Percentiles rank a stretch among this genome's conserved stretches.
These are phyloP conservation scores for Drosophila leonis DNA, from an alignment of 2,888 invertebrate species.

Conservation along the genomic window DNA sequence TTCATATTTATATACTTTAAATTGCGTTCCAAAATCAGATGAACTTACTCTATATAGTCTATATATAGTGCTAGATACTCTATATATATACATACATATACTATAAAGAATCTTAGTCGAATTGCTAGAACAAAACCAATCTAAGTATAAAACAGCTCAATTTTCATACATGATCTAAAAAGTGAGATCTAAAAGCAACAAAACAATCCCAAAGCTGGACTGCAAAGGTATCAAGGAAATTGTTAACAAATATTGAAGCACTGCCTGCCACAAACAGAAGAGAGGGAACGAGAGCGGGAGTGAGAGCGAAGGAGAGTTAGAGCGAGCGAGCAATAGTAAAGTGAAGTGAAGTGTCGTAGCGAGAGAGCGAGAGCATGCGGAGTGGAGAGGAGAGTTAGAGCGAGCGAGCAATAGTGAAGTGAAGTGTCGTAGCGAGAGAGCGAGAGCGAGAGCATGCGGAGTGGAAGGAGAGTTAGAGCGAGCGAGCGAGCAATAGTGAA, in stretches of 20 bases:
- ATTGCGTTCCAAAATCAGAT: not conserved
- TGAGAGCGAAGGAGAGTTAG: not conserved
- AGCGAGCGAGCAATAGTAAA: not conserved
- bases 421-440: not conserved
- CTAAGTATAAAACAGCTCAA: not conserved
- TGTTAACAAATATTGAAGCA: conserved; percentile 12
- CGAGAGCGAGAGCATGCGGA: not conserved
- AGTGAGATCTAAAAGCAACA: not conserved
- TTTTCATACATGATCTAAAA: conserved; percentile 1
- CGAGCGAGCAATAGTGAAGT: not conserved
- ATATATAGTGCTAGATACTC: not conserved
- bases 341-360: not conserved
- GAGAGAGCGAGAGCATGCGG: not conserved
- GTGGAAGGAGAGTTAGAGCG: not conserved
- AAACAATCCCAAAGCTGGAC: conserved; percentile 1
- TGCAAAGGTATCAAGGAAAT: not conserved
- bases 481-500: not conserved
- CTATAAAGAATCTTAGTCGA: not conserved
- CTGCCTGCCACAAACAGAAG: conserved; percentile 16
- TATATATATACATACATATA: not conserved
- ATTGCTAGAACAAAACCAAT: not conserved
- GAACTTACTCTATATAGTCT: too few species aligned
- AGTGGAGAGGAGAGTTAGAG: not conserved
- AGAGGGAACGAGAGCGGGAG: not conserved
- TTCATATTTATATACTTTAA: too few species aligned